Percentiles rank a stretch among this genome's conserved stretches.
These are phyloP conservation scores for Volucella inanis DNA, from an alignment of 2,888 invertebrate genomes.

Conservation along the genomic window DNA sequence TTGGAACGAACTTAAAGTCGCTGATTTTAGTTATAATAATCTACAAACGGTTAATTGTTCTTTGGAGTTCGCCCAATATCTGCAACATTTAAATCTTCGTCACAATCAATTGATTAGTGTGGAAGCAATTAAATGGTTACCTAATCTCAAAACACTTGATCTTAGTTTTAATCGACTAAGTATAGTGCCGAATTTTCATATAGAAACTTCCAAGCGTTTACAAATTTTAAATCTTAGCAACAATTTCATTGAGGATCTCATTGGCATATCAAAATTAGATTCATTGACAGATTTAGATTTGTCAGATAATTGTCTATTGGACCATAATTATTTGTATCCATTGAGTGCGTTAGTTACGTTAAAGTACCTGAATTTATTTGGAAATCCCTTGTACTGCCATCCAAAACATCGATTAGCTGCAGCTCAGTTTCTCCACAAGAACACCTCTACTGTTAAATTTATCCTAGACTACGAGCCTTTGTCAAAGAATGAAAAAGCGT, in stretches of 20 bases:
- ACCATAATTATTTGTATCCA: conserved; percentile 85
- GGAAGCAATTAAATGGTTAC: conserved; percentile 85
- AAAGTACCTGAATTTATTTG: conserved; percentile 84
- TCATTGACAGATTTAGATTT: conserved; percentile 86
- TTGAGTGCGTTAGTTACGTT: conserved; percentile 85
- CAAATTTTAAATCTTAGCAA: conserved; percentile 86
- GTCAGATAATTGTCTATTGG: conserved; percentile 86
- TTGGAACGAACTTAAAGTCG: conserved; percentile 86
- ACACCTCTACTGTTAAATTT: conserved; percentile 85
- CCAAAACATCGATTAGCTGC: conserved; percentile 85
- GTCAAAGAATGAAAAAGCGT: conserved; percentile 84
- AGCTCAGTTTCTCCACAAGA: conserved; percentile 85
- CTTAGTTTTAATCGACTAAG: conserved; percentile 86
- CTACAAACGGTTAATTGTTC: conserved; percentile 85
- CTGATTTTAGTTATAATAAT: conserved; percentile 85
- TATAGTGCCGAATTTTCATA: conserved; percentile 85
- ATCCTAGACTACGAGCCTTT: conserved; percentile 84
- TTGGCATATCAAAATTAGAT: conserved; percentile 84
- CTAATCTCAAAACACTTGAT: conserved; percentile 86
- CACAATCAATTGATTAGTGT: conserved; percentile 86
- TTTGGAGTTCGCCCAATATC: conserved; percentile 85
- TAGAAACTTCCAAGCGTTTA: conserved; percentile 84
- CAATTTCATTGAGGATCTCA: conserved; percentile 86
- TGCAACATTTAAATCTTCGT: conserved; percentile 86
- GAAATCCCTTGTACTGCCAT: conserved; percentile 87